These are phyloP conservation scores for Argyrosomus japonicus DNA, from an alignment of 2,113 vertebrate genomes.

Conservation along the genomic window DNA sequence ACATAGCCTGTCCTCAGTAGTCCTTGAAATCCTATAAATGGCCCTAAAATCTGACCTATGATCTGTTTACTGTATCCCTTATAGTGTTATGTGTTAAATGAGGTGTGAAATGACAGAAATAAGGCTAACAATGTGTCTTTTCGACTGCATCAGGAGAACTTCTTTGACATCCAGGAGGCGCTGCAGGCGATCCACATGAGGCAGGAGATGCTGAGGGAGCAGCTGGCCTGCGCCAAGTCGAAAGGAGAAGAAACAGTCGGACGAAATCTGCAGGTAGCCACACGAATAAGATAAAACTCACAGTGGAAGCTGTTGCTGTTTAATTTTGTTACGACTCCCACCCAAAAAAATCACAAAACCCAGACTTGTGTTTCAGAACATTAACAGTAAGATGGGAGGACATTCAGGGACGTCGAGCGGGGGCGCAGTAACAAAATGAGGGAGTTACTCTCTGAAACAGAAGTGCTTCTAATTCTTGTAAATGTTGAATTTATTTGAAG, in stretches of 20 bases:
- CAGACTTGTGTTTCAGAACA: not conserved
- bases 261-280: slow-evolving; percentile 90
- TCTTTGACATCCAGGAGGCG: slow-evolving; percentile 94
- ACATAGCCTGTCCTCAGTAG: not conserved
- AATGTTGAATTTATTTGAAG: not conserved
- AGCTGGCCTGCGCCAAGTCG: slow-evolving; percentile 89
- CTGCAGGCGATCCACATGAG: slow-evolving; percentile 91
- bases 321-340: not conserved
- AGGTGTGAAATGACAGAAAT: not conserved
- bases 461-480: not conserved
- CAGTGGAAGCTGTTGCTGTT: not conserved
- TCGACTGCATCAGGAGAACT: slow-evolving; percentile 87
- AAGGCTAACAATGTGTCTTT: not conserved
- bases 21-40: too few species aligned
- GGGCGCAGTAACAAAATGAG: not conserved
- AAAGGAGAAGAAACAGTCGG: slow-evolving; percentile 91
- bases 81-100: not conserved
- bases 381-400: not conserved
- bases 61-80: not conserved
- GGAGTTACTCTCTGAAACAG: not conserved
- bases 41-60: not conserved
- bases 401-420: not conserved
- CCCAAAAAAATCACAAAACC: not conserved
- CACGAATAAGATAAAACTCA: not conserved
- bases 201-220: slow-evolving; percentile 88